Percentiles rank a stretch among this genome's conserved stretches.
phyloP scores from a whole-genome alignment of 2,113 vertebrate genomes.

The Toxotes chatareus region DNA sequence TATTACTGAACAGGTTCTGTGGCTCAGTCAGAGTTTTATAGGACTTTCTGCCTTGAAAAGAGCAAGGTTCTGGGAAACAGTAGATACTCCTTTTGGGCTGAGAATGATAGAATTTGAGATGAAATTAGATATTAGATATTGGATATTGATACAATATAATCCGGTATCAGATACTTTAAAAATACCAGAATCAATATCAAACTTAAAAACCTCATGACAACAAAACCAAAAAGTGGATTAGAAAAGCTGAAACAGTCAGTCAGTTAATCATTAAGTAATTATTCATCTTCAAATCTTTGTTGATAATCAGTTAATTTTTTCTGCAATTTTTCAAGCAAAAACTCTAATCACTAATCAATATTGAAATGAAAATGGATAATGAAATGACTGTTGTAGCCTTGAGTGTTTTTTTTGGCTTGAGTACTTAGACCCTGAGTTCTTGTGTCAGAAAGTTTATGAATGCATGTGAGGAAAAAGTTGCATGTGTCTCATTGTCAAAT shows the following conservation, averaged over 20 bases:
- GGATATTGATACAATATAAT: neutral
- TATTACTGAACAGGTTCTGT: neutral
- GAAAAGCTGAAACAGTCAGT: neutral
- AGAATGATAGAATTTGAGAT: neutral
- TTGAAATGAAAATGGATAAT: neutral
- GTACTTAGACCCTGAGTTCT: neutral
- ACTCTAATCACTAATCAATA: too few species aligned
- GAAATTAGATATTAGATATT: neutral
- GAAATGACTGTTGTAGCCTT: neutral
- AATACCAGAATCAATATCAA: too few species aligned
- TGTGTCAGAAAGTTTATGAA: constrained; percentile 9
- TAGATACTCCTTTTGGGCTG: too few species aligned
- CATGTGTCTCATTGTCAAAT: constrained; percentile 16
- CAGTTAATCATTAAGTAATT: neutral
- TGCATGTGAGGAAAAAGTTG: constrained; percentile 3
- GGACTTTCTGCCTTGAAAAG: too few species aligned
- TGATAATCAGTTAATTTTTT: too few species aligned
- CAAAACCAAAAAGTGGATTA: neutral
- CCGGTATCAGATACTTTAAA: neutral
- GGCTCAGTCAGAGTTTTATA: neutral
- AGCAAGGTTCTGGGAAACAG: too few species aligned
- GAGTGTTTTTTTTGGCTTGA: neutral
- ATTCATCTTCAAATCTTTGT: too few species aligned
- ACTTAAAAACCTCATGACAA: neutral
- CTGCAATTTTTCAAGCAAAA: too few species aligned